A percentile compares a stretch with the other conserved stretches of the same genome.
Conservation (phyloP, 2,888 invertebrate species). For the Tipula unca region DNA sequence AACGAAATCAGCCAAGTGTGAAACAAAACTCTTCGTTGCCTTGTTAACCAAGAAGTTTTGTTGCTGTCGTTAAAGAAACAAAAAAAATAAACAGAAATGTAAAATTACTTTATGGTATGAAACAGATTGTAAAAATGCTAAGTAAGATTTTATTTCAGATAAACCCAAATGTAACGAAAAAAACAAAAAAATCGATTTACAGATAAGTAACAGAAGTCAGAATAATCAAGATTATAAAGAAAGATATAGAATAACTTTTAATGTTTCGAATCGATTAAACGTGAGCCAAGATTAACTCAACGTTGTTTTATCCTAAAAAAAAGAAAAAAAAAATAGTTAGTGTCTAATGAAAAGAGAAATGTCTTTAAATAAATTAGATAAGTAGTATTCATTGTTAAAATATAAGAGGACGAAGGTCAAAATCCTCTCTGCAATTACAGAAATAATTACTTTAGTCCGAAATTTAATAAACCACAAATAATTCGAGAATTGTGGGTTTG, state of each 20-base stretch:
- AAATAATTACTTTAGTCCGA: no score
- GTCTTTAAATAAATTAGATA: no score
- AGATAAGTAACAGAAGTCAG: neutral
- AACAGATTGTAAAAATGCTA: neutral
- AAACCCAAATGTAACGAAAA: neutral
- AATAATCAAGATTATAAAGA: neutral
- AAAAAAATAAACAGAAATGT: neutral
- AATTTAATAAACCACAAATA: no score
- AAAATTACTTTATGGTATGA: neutral
- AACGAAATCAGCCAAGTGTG: neutral
- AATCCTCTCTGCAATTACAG: no score
- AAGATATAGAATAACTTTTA: neutral
- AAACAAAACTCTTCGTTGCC: neutral
- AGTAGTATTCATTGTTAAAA: no score
- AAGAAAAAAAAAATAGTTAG: no score
- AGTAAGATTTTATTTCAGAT: neutral
- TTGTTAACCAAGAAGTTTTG: no score
- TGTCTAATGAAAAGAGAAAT: no score
- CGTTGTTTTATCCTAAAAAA: neutral
- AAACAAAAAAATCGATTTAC: neutral
- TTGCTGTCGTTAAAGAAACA: neutral
- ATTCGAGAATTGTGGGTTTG: no score
- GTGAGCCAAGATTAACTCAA: neutral
- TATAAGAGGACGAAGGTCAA: no score
- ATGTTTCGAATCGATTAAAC: neutral